Conservation (phyloP, 2,888 invertebrate genomes). For the Fabriciana adippe region DNA sequence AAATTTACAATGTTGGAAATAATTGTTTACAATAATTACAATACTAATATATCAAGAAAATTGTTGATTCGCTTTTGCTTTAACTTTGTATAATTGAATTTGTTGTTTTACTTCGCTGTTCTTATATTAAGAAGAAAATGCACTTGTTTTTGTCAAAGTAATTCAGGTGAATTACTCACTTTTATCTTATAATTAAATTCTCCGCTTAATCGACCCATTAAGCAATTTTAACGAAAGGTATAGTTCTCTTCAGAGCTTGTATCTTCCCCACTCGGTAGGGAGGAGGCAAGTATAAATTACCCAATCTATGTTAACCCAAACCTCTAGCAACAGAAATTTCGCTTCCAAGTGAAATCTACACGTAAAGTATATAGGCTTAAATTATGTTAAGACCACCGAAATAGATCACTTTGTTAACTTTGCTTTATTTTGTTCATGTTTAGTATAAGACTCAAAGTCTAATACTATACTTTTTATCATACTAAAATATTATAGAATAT, state of each 20-base stretch:
- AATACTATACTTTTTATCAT: neutral
- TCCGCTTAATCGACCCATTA: conserved; percentile 73
- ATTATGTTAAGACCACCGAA: conserved; percentile 59
- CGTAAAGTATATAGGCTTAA: conserved; percentile 72
- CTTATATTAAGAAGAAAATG: conserved; percentile 11
- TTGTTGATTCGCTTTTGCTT: conserved; percentile 3
- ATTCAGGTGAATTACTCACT: conserved; percentile 49
- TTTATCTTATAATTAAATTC: conserved; percentile 63
- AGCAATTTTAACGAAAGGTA: conserved; percentile 74
- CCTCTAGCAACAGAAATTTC: conserved; percentile 76
- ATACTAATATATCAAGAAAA: conserved; percentile 13
- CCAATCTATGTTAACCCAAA: conserved; percentile 78
- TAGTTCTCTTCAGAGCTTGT: conserved; percentile 65
- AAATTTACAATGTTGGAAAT: conserved; percentile 28
- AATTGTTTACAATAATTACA: conserved; percentile 20
- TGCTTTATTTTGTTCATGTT: conserved; percentile 1
- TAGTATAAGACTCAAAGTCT: neutral
- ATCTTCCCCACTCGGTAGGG: conserved; percentile 53
- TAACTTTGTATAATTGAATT: conserved; percentile 1
- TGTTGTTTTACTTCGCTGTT: neutral
- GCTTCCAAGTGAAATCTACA: conserved; percentile 62
- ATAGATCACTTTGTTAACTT: conserved; percentile 57
- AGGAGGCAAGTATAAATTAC: conserved; percentile 79
- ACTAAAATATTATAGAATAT: neutral
- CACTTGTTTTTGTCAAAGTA: neutral